These are phyloP conservation scores for Temnothorax ravouxi DNA, from an alignment of 2,888 invertebrate species.

Conservation along the genomic window DNA sequence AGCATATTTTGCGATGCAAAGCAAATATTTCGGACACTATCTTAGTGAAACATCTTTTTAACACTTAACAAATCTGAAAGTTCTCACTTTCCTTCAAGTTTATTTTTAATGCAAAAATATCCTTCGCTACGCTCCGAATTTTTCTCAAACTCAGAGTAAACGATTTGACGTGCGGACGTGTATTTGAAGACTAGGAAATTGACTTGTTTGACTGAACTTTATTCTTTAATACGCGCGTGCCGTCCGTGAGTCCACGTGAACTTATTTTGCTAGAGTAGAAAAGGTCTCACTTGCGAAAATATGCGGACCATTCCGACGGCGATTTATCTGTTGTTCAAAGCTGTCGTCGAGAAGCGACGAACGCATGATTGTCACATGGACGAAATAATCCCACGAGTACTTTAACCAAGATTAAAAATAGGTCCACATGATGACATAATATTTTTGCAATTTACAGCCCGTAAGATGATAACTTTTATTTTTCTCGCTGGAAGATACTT, in stretches of 20 bases:
- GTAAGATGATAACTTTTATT: background rate
- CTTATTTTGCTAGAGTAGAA: background rate
- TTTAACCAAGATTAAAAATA: constrained; percentile 60
- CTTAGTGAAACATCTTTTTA: constrained; percentile 20
- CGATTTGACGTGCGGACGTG: constrained; percentile 9
- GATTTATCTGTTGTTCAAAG: constrained; percentile 41
- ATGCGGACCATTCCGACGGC: background rate
- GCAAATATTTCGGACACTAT: background rate
- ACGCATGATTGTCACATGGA: background rate
- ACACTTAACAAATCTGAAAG: constrained; percentile 43
- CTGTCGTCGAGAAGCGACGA: background rate
- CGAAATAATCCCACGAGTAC: background rate
- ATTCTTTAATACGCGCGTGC: background rate
- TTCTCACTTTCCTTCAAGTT: constrained; percentile 45
- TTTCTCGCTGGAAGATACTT: background rate
- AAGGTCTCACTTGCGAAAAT: constrained; percentile 19
- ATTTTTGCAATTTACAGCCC: constrained; percentile 1
- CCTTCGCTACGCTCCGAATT: constrained; percentile 23
- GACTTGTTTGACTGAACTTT: constrained; percentile 35
- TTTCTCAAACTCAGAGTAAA: constrained; percentile 17
- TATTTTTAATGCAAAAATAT: constrained; percentile 47
- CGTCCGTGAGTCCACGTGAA: background rate
- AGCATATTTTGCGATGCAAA: background rate
- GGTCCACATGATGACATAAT: constrained; percentile 7
- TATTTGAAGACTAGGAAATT: constrained; percentile 29